Conservation (phyloP, 2,888 invertebrate species). For the Drosophila algonquin region DNA sequence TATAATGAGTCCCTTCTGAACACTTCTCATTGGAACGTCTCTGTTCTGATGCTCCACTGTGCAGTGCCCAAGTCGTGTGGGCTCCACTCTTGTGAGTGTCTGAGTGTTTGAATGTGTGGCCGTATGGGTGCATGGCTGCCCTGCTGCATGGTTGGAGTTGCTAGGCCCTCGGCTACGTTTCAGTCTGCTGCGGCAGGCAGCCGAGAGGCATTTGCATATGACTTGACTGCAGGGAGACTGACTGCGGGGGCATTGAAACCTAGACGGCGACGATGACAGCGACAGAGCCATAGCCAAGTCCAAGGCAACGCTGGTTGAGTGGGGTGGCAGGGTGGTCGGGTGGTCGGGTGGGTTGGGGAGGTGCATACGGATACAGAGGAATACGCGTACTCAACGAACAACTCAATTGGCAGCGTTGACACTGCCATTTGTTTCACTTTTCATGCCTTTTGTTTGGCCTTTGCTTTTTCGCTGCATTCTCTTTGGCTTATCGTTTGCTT, state of each 20-base stretch:
- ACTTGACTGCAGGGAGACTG: conserved; percentile 18
- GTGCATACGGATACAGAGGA: neutral
- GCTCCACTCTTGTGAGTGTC: conserved; percentile 13
- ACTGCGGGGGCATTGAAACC: conserved; percentile 67
- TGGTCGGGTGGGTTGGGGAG: conserved; percentile 12
- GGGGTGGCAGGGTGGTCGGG: conserved; percentile 12
- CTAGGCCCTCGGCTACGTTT: conserved; percentile 46
- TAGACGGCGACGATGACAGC: conserved; percentile 62
- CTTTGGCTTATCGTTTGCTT: conserved; percentile 42
- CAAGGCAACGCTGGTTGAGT: conserved; percentile 59
- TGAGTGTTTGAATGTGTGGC: conserved; percentile 26
- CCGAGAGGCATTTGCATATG: conserved; percentile 72
- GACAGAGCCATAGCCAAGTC: conserved; percentile 61
- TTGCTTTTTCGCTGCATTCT: conserved; percentile 27
- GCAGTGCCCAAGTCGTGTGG: conserved; percentile 23
- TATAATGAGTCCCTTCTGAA: neutral
- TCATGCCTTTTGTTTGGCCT: conserved; percentile 56
- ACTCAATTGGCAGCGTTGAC: conserved; percentile 75
- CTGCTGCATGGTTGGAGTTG: conserved; percentile 13
- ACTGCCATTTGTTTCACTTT: conserved; percentile 64
- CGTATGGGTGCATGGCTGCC: conserved; percentile 5
- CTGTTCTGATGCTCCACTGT: conserved; percentile 9
- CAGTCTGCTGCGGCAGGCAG: conserved; percentile 50
- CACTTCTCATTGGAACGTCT: neutral
- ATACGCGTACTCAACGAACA: conserved; percentile 36